phyloP scores from a whole-genome alignment of 2,113 vertebrate species.

The Loxodonta africana region DNA sequence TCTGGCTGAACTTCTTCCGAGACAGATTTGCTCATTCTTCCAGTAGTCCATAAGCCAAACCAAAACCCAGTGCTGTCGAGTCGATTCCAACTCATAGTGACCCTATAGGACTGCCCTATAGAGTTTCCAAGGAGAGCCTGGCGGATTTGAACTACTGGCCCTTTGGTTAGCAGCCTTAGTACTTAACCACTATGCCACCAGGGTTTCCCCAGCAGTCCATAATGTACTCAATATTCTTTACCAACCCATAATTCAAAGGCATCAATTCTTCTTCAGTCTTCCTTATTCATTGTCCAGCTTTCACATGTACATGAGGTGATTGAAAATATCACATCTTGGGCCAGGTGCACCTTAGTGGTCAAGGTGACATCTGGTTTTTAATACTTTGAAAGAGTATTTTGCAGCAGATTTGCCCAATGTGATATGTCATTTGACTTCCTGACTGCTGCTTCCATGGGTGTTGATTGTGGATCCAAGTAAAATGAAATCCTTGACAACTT shows the following conservation, averaged over 20 bases:
- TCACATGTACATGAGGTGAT: too few relatives aligned
- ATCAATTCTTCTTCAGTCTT: not conserved
- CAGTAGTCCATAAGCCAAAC: too few relatives aligned
- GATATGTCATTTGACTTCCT: not conserved
- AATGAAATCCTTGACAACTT: not conserved
- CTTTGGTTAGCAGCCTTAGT: too few relatives aligned
- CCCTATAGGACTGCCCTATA: too few relatives aligned
- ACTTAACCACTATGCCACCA: too few relatives aligned
- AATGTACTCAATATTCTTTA: not conserved
- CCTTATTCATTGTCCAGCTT: not conserved
- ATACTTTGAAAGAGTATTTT: not conserved
- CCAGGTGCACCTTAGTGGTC: not conserved
- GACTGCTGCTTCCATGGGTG: not conserved
- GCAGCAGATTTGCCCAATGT: not conserved
- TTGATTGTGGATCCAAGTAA: not conserved
- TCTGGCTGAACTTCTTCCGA: not conserved
- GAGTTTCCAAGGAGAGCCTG: too few relatives aligned
- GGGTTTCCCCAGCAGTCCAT: not conserved
- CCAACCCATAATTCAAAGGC: not conserved
- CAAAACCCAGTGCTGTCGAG: too few relatives aligned
- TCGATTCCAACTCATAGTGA: too few relatives aligned
- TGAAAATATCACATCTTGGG: not conserved
- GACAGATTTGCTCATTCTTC: not conserved
- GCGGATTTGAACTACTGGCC: too few relatives aligned
- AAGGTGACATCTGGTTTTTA: not conserved